These are phyloP conservation scores for Sylvilagus floridanus DNA, from an alignment of 2,797 vertebrate species.

Conservation along the genomic window DNA sequence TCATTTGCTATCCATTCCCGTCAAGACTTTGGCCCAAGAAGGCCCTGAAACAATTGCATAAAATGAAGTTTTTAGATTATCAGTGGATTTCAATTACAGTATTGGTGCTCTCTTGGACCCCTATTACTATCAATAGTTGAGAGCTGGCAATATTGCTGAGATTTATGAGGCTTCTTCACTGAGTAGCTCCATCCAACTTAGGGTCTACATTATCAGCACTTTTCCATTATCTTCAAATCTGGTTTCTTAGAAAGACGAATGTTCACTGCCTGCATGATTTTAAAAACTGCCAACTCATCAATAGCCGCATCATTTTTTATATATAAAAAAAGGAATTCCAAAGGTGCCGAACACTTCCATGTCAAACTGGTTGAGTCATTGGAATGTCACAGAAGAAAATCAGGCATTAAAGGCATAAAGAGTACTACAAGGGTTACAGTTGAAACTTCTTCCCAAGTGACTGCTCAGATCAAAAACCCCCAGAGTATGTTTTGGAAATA, in stretches of 20 bases:
- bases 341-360: slow-evolving; percentile 80
- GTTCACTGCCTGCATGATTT: slow-evolving; percentile 74
- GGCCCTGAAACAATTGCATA: slow-evolving; percentile 51
- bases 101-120: slow-evolving; percentile 75
- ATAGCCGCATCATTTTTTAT: slow-evolving; percentile 57
- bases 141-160: slow-evolving; percentile 26
- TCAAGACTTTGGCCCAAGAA: slow-evolving; percentile 55
- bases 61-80: slow-evolving; percentile 75
- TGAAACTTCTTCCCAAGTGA: slow-evolving; percentile 60
- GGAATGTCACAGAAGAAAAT: slow-evolving; percentile 66
- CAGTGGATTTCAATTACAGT: slow-evolving; percentile 75
- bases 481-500: too few relatives aligned
- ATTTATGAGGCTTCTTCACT: slow-evolving; percentile 50
- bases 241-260: slow-evolving; percentile 57
- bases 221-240: slow-evolving; percentile 72
- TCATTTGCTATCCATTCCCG: slow-evolving; percentile 38
- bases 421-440: neutral
- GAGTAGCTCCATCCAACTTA: neutral
- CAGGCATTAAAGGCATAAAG: slow-evolving; percentile 58
- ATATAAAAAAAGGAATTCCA: slow-evolving; percentile 70
- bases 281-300: slow-evolving; percentile 81
- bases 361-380: slow-evolving; percentile 73
- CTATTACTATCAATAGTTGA: slow-evolving; percentile 59
- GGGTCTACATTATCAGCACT: slow-evolving; percentile 14
- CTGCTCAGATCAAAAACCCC: slow-evolving; percentile 8